Conservation (phyloP, 2,797 vertebrate species). For the Cichlasoma orientale region DNA sequence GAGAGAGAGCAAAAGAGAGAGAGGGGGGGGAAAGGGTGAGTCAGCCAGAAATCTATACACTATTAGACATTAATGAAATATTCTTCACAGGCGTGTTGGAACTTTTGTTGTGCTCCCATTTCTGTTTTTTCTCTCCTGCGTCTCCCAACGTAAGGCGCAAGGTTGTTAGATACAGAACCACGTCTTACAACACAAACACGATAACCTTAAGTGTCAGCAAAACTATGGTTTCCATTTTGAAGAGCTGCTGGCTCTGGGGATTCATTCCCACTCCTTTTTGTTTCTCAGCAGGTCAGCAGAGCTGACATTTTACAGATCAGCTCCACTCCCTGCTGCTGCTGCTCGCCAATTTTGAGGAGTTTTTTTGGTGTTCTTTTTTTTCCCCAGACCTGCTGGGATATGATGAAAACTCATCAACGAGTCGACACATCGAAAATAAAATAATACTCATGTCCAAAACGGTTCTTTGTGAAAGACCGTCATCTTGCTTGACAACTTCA, state of each 20-base stretch:
- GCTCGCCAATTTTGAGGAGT: not conserved
- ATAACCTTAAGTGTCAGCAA: not conserved
- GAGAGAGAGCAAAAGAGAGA: too few species aligned
- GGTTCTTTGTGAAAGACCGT: not conserved
- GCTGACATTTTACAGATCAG: not conserved
- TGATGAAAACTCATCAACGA: not conserved
- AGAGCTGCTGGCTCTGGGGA: not conserved
- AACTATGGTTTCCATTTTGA: conserved; percentile 3
- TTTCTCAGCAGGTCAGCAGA: conserved; percentile 25
- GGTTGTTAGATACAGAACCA: not conserved
- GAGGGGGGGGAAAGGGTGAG: too few species aligned
- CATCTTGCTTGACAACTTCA: not conserved
- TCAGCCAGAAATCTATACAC: too few species aligned
- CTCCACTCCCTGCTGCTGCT: conserved; percentile 1
- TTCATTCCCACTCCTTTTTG: not conserved
- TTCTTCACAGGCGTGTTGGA: not conserved
- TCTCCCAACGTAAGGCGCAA: not conserved
- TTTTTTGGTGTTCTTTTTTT: not conserved
- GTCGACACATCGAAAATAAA: not conserved
- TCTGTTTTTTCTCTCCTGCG: not conserved
- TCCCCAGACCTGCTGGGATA: conserved; percentile 7
- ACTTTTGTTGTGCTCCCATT: fast-evolving
- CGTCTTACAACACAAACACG: not conserved
- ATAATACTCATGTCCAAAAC: not conserved
- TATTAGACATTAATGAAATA: not conserved